Evolutionary conservation across 2,888 invertebrate genomes (phyloP).

Genomic region (Branchipolynoe longqiensis): DNA sequence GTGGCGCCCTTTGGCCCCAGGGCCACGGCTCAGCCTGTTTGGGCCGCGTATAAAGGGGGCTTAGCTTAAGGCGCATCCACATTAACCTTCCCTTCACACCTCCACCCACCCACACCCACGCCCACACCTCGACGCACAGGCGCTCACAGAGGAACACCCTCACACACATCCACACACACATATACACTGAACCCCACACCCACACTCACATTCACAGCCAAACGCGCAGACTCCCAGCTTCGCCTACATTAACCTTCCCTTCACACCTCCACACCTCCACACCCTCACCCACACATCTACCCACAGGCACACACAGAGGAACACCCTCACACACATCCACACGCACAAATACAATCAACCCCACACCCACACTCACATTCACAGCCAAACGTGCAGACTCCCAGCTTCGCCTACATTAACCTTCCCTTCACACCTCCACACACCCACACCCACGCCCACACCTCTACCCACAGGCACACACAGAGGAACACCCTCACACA

Average conservation of each 20-base stretch:
- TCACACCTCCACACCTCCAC: background rate
- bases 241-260: background rate
- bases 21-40: background rate
- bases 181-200: too few relatives aligned
- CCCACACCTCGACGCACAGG: background rate
- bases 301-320: background rate
- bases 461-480: background rate
- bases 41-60: conserved; percentile 27
- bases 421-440: background rate
- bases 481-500: too few relatives aligned
- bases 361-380: too few relatives aligned
- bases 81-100: background rate
- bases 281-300: background rate
- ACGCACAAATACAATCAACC: too few relatives aligned
- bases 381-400: too few relatives aligned
- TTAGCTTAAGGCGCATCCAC: conserved; percentile 15
- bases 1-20: background rate
- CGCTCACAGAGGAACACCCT: background rate
- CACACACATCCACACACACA: too few relatives aligned
- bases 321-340: too few relatives aligned
- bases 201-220: too few relatives aligned
- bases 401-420: background rate
- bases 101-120: background rate
- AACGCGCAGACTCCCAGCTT: too few relatives aligned
- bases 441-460: background rate